phyloP scores from a whole-genome alignment of 2,888 invertebrate species.

The Volucella zonaria region DNA sequence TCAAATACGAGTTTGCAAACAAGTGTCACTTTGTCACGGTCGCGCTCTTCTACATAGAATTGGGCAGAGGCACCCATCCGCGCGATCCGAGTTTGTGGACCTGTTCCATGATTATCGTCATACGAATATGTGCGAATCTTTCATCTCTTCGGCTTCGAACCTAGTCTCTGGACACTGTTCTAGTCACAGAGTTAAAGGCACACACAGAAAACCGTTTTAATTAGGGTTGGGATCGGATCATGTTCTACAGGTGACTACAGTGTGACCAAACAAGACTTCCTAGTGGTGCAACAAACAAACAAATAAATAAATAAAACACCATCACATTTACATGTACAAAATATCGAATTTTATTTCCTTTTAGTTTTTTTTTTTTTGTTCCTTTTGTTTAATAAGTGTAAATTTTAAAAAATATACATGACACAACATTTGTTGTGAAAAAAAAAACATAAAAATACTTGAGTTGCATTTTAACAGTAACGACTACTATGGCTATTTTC shows the following conservation, averaged over 20 bases:
- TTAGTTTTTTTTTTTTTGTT: constrained; percentile 32
- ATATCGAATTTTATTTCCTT: constrained; percentile 65
- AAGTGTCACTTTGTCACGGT: constrained; percentile 72
- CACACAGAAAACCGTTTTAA: constrained; percentile 65
- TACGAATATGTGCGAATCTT: constrained; percentile 7
- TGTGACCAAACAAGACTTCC: constrained; percentile 18
- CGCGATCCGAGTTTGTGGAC: constrained; percentile 8
- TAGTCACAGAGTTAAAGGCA: constrained; percentile 3
- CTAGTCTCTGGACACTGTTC: too few species aligned
- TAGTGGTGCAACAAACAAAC: constrained; percentile 24
- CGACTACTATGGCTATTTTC: constrained; percentile 71
- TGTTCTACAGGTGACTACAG: constrained; percentile 33
- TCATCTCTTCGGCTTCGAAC: constrained; percentile 25
- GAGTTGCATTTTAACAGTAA: constrained; percentile 64
- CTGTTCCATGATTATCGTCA: constrained; percentile 37
- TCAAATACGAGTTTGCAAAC: constrained; percentile 56
- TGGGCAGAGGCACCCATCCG: constrained; percentile 53
- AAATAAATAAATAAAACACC: constrained; percentile 8
- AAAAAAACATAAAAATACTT: constrained; percentile 71
- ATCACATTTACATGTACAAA: constrained; percentile 67
- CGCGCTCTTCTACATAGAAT: constrained; percentile 54
- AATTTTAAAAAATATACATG: constrained; percentile 73
- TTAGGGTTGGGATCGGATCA: constrained; percentile 62
- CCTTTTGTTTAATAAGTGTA: constrained; percentile 54
- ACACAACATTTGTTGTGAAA: constrained; percentile 65